Evolutionary conservation across 2,797 vertebrate species (phyloP), one percentile per base, ranked within the genome.

Genomic region (Muscicapa striata): DNA sequence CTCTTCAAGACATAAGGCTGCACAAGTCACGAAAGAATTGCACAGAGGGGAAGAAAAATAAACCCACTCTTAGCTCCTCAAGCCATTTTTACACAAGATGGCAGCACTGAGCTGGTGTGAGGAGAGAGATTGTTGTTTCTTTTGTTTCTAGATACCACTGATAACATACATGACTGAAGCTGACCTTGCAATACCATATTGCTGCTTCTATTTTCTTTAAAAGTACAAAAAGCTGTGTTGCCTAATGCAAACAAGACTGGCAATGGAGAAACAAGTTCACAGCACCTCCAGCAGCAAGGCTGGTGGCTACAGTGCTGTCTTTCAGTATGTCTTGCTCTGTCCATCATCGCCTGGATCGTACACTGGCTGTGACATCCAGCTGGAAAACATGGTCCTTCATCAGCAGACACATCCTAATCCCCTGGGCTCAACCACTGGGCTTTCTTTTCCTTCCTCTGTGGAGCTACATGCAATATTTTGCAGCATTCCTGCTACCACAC

Each of bases 141-240:
- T 86, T 73, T 86, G 73, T 91, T 96, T 93, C 73, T 87, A 95
- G 87, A 92, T 85, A 96, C 59, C 55, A 5, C 76, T 0, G 10
- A 61, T 91, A 93, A 73, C 48, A 69, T 19, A 7, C 1, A 61
- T 34, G 58, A 59, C 40, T 76, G 52, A 58, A 86, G 84, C 69
- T 86, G 70, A 91, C 84, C 46, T 89, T 66, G 40, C 17, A 26
- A 73, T 51, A 93, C 45, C 30, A 12, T 69, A 46, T 52, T 83
- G 52, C 34, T 93, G 45, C 57, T 61, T 61, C 48, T 67, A 11
- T 84, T 90, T 89, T 79, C 55, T 90, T 94, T 90, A 52, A 59
- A 90, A 90, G 40, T 54, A 77, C 49, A 77, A 75, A 84, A 90
- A 72, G 20, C 58, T 90, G 34, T 62, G n/a, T 41, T 84, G 24